Evolutionary conservation across 2,797 vertebrate species (phyloP).

Genomic region (Gymnoscopelus braueri): DNA sequence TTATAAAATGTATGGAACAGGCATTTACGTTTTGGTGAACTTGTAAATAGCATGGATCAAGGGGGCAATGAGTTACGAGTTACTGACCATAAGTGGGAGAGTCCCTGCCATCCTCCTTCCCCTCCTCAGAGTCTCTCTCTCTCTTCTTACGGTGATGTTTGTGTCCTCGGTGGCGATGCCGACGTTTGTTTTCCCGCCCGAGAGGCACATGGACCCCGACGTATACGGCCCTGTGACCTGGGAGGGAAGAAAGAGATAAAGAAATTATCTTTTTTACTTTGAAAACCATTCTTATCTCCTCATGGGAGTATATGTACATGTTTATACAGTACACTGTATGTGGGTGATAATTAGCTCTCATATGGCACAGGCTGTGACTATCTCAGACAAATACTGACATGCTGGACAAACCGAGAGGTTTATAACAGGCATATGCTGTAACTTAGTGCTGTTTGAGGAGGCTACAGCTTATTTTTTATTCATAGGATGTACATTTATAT

Average conservation of each 20-base stretch:
- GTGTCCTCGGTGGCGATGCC: constrained; percentile 92
- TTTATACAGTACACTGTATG: background rate
- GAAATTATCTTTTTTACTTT: background rate
- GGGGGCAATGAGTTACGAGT: background rate
- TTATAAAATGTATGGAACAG: no score
- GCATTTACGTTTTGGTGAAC: no score
- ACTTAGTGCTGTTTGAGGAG: no score
- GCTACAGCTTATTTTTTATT: no score
- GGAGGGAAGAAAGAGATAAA: constrained; percentile 15
- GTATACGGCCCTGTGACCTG: constrained; percentile 96
- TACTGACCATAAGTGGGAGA: constrained; percentile 90
- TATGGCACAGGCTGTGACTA: no score
- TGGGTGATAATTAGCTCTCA: no score
- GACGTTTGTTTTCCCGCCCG: constrained; percentile 87
- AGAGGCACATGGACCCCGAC: constrained; percentile 95
- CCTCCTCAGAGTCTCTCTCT: constrained; percentile 87
- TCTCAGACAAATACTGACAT: no score
- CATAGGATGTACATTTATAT: no score
- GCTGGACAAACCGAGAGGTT: no score
- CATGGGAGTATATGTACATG: background rate
- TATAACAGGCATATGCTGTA: no score
- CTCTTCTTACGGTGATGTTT: constrained; percentile 88
- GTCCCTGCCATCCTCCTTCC: constrained; percentile 90
- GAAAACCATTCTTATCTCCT: background rate
- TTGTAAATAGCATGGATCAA: no score